A percentile compares a stretch with the other conserved stretches of the same genome.
Evolutionary conservation across 2,797 vertebrate genomes (phyloP).

Genomic region (Bradypodion ventrale): DNA sequence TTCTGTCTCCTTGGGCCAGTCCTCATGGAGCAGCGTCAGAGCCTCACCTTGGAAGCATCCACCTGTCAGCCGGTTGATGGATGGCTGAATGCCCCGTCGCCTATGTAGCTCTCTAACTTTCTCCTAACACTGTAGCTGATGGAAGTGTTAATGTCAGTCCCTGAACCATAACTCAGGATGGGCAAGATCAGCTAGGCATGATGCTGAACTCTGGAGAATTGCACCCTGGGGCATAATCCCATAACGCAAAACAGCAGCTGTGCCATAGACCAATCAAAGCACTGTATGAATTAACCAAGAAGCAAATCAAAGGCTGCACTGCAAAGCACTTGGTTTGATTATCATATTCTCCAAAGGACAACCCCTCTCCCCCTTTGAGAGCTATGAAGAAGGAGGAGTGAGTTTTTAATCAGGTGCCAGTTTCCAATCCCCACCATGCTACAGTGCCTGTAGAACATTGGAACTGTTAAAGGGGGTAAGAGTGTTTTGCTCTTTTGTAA

Average conservation of each 20-base stretch:
- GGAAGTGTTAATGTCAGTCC: neutral
- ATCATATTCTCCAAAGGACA: neutral
- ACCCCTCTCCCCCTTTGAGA: neutral
- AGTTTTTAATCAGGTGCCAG: neutral
- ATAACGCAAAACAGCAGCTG: conserved; percentile 17
- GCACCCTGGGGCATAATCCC: conserved; percentile 15
- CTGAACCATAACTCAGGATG: neutral
- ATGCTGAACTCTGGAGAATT: conserved; percentile 12
- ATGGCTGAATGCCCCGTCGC: neutral
- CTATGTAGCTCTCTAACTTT: neutral
- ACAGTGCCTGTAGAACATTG: neutral
- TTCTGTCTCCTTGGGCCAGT: neutral
- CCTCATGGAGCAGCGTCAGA: neutral
- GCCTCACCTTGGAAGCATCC: neutral
- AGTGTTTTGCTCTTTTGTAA: neutral
- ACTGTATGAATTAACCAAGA: conserved; percentile 15
- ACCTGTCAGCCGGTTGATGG: neutral
- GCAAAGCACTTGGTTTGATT: conserved; percentile 11
- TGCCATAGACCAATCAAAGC: conserved; percentile 23
- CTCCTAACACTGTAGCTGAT: conserved; percentile 14
- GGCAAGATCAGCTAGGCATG: conserved; percentile 13
- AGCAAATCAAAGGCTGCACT: conserved; percentile 3
- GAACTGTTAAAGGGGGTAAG: neutral
- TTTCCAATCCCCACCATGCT: neutral
- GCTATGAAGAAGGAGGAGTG: neutral